phyloP scores from a whole-genome alignment of 1,140 invertebrate genomes.

The Lasioglossum baleicum region DNA sequence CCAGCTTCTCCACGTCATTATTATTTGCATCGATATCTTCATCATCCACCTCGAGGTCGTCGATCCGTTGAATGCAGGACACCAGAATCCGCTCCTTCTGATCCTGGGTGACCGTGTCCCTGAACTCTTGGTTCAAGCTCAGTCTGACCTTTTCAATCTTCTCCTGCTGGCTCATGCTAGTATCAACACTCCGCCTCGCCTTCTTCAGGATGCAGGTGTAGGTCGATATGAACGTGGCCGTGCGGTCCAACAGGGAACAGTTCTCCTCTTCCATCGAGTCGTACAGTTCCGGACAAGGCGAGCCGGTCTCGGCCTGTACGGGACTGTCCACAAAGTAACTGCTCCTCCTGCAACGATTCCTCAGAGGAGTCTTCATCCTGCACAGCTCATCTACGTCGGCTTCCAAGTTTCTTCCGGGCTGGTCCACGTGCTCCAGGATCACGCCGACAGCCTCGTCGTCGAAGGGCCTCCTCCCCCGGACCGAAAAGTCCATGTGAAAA shows the following conservation, averaged over 20 bases:
- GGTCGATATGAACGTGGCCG: background rate
- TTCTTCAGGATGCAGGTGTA: background rate
- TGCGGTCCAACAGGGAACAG: too few relatives aligned
- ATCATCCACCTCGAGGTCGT: background rate
- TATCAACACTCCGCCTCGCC: too few relatives aligned
- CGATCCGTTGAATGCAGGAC: background rate
- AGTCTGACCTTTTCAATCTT: background rate
- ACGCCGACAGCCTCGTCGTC: background rate
- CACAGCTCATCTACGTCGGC: too few relatives aligned
- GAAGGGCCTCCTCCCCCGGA: background rate
- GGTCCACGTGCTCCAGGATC: constrained; percentile 20
- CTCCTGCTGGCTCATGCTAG: background rate
- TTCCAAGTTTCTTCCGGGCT: too few relatives aligned
- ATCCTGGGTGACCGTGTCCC: background rate
- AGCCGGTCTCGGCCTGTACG: background rate
- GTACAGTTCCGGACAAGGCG: background rate
- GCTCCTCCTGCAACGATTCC: too few relatives aligned
- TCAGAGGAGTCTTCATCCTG: too few relatives aligned
- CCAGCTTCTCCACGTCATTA: background rate
- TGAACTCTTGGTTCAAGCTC: background rate
- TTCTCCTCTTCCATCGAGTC: too few relatives aligned
- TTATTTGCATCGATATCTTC: background rate
- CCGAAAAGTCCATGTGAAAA: background rate
- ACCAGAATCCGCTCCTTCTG: constrained; percentile 1
- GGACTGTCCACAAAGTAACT: too few relatives aligned